These are phyloP conservation scores for Calidris pygmaea DNA, from an alignment of 2,113 vertebrate genomes.

Conservation along the genomic window DNA sequence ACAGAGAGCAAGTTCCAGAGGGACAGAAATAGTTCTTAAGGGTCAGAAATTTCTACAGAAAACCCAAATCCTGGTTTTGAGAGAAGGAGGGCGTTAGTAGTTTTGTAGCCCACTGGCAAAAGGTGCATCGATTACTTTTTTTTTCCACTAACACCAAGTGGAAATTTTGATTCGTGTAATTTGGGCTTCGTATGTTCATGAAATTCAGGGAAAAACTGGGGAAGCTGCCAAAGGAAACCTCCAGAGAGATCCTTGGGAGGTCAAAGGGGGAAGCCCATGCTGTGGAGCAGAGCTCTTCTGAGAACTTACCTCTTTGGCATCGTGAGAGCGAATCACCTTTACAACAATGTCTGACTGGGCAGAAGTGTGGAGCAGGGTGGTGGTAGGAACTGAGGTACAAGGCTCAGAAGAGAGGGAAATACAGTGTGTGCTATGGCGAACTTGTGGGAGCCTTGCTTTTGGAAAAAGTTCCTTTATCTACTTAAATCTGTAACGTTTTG, in stretches of 20 bases:
- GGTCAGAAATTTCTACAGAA: not conserved
- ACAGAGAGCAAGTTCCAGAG: not conserved
- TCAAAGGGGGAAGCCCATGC: fast-evolving
- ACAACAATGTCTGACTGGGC: not conserved
- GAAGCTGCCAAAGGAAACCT: not conserved
- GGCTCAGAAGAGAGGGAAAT: not conserved
- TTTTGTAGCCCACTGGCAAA: not conserved
- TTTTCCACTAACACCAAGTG: not conserved
- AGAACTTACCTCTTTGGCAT: not conserved
- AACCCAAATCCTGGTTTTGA: not conserved
- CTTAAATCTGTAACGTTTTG: not conserved
- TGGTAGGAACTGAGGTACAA: not conserved
- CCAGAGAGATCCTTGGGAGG: not conserved
- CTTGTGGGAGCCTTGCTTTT: not conserved
- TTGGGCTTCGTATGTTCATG: not conserved
- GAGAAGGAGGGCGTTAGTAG: not conserved
- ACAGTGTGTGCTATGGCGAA: fast-evolving
- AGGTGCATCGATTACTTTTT: fast-evolving
- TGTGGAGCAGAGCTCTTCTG: not conserved
- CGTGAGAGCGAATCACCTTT: fast-evolving
- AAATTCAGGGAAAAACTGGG: not conserved
- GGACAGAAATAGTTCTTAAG: not conserved
- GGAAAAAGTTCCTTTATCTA: not conserved
- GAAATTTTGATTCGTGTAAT: not conserved
- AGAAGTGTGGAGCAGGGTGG: fast-evolving